Evolutionary conservation across 1,140 invertebrate species (phyloP).

Genomic region (Cydia pomonella): DNA sequence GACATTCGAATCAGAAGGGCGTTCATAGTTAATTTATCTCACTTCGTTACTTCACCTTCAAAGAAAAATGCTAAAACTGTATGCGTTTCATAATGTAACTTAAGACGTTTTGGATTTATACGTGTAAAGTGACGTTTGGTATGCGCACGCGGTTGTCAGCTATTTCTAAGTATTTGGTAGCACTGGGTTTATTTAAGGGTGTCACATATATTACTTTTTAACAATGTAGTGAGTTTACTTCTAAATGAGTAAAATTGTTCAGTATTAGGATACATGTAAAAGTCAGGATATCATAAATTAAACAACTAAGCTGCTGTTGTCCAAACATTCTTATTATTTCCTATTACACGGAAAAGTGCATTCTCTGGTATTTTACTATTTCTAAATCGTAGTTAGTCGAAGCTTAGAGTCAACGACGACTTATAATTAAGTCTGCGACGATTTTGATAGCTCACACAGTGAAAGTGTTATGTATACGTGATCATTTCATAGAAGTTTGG

Average conservation of each 20-base stretch:
- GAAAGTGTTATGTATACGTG: too few relatives aligned
- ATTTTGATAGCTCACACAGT: too few relatives aligned
- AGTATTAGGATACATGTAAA: not conserved
- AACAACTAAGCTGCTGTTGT: too few relatives aligned
- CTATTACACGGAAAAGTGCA: too few relatives aligned
- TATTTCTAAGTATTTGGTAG: conserved; percentile 15
- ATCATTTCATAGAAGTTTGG: too few relatives aligned
- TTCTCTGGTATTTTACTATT: too few relatives aligned
- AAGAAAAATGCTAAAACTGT: not conserved
- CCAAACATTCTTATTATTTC: too few relatives aligned
- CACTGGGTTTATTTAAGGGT: not conserved
- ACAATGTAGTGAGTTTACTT: not conserved
- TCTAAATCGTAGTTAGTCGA: too few relatives aligned
- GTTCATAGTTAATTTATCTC: conserved; percentile 7
- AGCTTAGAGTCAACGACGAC: too few relatives aligned
- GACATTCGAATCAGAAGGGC: not conserved
- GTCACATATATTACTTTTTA: not conserved
- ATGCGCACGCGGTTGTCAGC: not conserved
- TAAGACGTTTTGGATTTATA: not conserved
- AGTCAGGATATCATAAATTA: not conserved
- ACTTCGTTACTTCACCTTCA: conserved; percentile 1
- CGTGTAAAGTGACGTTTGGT: conserved; percentile 1
- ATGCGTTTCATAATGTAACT: not conserved
- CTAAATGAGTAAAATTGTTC: not conserved
- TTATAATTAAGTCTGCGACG: too few relatives aligned